Percentiles rank a stretch among this genome's conserved stretches.
Conservation (phyloP, 2,113 vertebrate species). For the Dicrurus megarhynchus region DNA sequence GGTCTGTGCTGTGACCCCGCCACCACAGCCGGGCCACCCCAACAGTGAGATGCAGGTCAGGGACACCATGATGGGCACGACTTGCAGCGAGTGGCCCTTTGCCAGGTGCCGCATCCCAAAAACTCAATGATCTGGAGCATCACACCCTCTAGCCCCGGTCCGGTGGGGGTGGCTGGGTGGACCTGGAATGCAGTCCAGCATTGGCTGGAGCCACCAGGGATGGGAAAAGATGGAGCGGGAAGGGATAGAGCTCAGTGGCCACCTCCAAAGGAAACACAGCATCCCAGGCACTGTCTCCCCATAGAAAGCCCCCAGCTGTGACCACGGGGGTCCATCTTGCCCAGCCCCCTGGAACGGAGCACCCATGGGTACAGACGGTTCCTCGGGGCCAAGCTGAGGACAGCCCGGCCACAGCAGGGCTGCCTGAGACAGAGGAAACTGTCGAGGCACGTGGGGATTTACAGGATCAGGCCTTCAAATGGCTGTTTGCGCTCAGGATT, state of each 20-base stretch:
- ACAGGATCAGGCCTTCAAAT: slow-evolving; percentile 4
- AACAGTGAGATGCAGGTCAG: rapidly evolving
- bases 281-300: not conserved
- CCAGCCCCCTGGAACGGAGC: not conserved
- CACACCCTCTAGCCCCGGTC: rapidly evolving
- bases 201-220: not conserved
- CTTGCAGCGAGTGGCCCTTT: not conserved
- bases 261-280: not conserved
- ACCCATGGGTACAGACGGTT: not conserved
- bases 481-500: slow-evolving; percentile 43
- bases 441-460: not conserved
- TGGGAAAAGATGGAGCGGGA: not conserved
- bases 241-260: not conserved
- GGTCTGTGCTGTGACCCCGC: not conserved
- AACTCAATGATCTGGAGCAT: rapidly evolving
- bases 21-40: rapidly evolving
- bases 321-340: not conserved
- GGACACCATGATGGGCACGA: rapidly evolving
- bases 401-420: not conserved
- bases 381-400: not conserved
- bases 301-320: not conserved
- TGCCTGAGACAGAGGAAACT: not conserved
- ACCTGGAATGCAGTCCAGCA: rapidly evolving
- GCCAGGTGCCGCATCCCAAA: rapidly evolving
- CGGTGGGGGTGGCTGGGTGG: rapidly evolving